Evolutionary conservation across 2,797 vertebrate species (phyloP).

Genomic region (Tenualosa thibaudeaui): DNA sequence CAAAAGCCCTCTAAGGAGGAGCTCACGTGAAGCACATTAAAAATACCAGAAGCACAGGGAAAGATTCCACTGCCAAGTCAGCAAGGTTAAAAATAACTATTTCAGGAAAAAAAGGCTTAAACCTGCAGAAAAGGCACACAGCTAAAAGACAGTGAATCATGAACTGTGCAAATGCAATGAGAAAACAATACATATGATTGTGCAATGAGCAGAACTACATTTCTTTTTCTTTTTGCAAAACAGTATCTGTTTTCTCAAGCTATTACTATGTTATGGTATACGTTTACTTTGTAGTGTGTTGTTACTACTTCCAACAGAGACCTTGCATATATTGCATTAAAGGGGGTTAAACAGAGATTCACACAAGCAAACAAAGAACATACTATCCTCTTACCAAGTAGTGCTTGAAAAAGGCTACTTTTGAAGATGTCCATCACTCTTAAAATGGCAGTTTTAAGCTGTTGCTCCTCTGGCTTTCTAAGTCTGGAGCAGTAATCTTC

Average conservation of each 20-base stretch:
- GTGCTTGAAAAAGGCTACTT: constrained; percentile 93
- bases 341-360: too few species aligned
- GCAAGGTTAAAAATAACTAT: constrained; percentile 59
- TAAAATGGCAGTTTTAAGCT: constrained; percentile 88
- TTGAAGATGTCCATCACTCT: constrained; percentile 92
- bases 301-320: too few species aligned
- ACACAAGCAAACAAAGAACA: neutral
- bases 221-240: neutral
- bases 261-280: too few species aligned
- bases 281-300: too few species aligned
- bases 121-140: constrained; percentile 46
- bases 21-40: constrained; percentile 40
- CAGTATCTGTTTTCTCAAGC: neutral
- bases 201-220: neutral
- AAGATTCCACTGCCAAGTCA: constrained; percentile 50
- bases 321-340: too few species aligned
- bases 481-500: constrained; percentile 93
- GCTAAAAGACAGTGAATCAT: constrained; percentile 44
- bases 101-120: constrained; percentile 43
- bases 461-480: constrained; percentile 86
- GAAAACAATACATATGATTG: constrained; percentile 17
- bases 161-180: constrained; percentile 43
- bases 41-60: constrained; percentile 43
- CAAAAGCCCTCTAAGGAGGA: constrained; percentile 32
- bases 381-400: constrained; percentile 84